Evolutionary conservation across 1,140 invertebrate species (phyloP).

Genomic region (Lucilia cuprina): DNA sequence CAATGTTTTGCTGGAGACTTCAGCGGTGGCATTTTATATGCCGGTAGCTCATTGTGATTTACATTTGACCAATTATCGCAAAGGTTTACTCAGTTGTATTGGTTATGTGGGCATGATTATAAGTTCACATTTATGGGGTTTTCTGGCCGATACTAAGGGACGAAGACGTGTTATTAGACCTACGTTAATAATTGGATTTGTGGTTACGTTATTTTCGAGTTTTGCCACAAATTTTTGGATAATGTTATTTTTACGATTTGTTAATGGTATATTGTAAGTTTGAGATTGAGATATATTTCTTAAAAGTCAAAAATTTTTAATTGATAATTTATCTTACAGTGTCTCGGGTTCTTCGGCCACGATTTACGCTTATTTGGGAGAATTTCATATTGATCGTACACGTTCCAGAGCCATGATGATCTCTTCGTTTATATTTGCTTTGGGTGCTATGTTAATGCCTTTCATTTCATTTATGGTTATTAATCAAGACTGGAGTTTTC

Average conservation of each 20-base stretch:
- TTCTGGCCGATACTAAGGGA: conserved; percentile 76
- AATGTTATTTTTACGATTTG: conserved; percentile 41
- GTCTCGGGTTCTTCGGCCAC: conserved; percentile 43
- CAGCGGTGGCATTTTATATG: conserved; percentile 69
- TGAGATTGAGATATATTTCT: no score
- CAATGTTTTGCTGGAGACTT: conserved; percentile 69
- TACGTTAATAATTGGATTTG: conserved; percentile 41
- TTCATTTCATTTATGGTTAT: conserved; percentile 42
- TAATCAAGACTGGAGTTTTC: conserved; percentile 42
- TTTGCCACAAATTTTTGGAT: conserved; percentile 41
- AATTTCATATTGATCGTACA: conserved; percentile 42
- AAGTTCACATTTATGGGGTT: conserved; percentile 75
- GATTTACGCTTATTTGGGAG: conserved; percentile 44
- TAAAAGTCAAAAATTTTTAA: no score
- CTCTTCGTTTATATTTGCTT: conserved; percentile 46
- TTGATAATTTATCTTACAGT: conserved; percentile 31
- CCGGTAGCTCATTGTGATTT: conserved; percentile 75
- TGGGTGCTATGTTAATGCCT: conserved; percentile 42
- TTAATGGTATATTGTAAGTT: conserved; percentile 47
- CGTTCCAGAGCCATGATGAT: conserved; percentile 44
- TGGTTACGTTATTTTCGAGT: conserved; percentile 38
- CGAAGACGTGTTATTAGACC: conserved; percentile 70
- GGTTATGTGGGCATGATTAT: conserved; percentile 66
- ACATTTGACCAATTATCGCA: conserved; percentile 66
- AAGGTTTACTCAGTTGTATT: conserved; percentile 65